Conservation (phyloP, 2,797 vertebrate species). For the Hyperoplus lanceolatus region DNA sequence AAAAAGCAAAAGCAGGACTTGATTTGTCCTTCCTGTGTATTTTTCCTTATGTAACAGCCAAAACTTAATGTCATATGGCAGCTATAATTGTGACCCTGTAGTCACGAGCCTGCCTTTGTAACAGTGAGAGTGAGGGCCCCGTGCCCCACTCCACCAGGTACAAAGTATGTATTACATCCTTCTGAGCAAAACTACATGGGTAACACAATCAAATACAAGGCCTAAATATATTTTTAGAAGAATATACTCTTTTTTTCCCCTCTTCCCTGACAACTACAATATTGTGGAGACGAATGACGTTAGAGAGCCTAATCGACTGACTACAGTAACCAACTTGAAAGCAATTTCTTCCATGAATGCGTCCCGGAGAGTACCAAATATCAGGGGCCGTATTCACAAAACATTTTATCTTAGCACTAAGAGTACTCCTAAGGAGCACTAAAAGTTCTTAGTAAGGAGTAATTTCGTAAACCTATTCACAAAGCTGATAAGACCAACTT, state of each 20-base stretch:
- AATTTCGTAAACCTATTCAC: too few relatives aligned
- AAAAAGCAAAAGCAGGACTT: not conserved
- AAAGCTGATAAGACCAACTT: too few relatives aligned
- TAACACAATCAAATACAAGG: slow-evolving; percentile 36
- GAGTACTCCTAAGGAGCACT: too few relatives aligned
- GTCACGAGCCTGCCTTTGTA: slow-evolving; percentile 16
- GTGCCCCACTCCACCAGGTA: not conserved
- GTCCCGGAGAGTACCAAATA: slow-evolving; percentile 24
- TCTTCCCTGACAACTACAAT: slow-evolving; percentile 12
- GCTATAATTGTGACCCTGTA: not conserved
- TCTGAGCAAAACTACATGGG: slow-evolving; percentile 26
- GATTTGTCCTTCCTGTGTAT: not conserved
- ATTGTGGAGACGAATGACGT: slow-evolving; percentile 41
- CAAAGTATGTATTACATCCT: slow-evolving; percentile 22
- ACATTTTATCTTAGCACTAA: too few relatives aligned
- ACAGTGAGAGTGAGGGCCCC: not conserved
- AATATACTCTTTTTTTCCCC: slow-evolving; percentile 8
- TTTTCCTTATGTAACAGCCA: slow-evolving; percentile 3
- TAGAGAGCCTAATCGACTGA: slow-evolving; percentile 32
- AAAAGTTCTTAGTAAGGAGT: too few relatives aligned
- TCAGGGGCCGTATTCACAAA: not conserved
- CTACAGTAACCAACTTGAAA: slow-evolving; percentile 29
- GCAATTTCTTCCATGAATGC: slow-evolving; percentile 19
- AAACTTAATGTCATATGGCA: slow-evolving; percentile 6
- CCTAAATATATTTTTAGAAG: slow-evolving; percentile 34